Evolutionary conservation across 2,888 invertebrate genomes (phyloP), one percentile per base, ranked within the genome.

Genomic region (Melipona bicolor): DNA sequence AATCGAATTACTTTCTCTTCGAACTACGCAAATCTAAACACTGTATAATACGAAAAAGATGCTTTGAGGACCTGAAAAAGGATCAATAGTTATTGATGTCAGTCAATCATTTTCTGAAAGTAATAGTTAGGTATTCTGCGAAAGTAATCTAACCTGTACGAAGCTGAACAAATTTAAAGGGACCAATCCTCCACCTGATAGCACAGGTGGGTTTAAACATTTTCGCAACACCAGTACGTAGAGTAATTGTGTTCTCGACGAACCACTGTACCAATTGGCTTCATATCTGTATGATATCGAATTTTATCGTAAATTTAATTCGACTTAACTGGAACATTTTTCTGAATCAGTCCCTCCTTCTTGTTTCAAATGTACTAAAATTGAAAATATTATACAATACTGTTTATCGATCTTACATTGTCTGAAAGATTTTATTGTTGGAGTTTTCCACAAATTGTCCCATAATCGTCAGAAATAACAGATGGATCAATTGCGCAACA

Each of bases 361-460:
- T 43, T 43, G 36, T 43, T 43, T 43, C 36, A 43, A 43, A 43
- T 43, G 36, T 43, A 43, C 9, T 43, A 9, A 43, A 43, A 43
- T 43, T 43, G 9, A 43, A 43, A 9, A 43, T 43, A 9, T 9
- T 36, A 0, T 9, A 43, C 9, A 43, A 43, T 43, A 43, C 9
- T 43, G 36, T 43, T 43, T 43, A 56, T n/a, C n/a, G 56, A 56
- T n/a, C 36, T 65, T 21, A 76, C 75, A 76, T 67, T 68, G 19
- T 13, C 9, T 17, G 43, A 4, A 43, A 76, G 15, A 17, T 56
- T 17, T 68, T n/a, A 0, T 76, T 27, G 17, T 76, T 67, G 11
- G 59, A 59, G 68, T 76, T 43, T 15, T 50, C 49, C 17, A 68
- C 3, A 24, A 67, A 67, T n/a, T 76, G 75, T 21, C 75, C 75